Conservation (phyloP, 2,113 vertebrate species). For the Nipponia nippon region DNA sequence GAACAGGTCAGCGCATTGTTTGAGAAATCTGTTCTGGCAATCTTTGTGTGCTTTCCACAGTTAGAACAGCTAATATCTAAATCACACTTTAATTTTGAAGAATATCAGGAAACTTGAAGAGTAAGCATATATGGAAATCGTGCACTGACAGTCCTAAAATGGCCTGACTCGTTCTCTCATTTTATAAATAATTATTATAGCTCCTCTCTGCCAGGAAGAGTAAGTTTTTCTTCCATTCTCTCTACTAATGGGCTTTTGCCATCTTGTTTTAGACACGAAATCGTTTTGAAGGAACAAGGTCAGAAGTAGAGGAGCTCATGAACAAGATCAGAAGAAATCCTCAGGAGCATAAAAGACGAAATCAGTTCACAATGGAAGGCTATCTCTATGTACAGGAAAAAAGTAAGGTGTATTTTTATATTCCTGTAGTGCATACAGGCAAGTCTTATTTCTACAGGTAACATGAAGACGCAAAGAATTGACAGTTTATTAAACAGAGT, state of each 20-base stretch:
- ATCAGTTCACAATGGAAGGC: conserved; percentile 89
- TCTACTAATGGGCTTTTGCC: neutral
- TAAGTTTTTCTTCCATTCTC: neutral
- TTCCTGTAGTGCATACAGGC: neutral
- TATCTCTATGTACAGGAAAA: conserved; percentile 97
- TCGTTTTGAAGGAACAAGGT: conserved; percentile 93
- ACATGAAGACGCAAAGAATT: neutral
- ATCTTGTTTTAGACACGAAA: conserved; percentile 81
- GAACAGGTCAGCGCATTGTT: neutral
- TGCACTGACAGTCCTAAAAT: neutral
- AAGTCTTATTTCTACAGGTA: neutral
- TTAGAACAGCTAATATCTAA: neutral
- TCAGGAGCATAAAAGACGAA: conserved; percentile 90
- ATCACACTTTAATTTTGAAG: neutral
- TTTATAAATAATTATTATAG: neutral
- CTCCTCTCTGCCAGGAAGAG: neutral
- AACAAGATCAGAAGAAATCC: conserved; percentile 89
- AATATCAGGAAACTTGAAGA: neutral
- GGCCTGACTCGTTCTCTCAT: neutral
- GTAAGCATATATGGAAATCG: neutral
- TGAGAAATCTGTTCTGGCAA: neutral
- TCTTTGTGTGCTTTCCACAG: neutral
- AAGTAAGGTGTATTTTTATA: conserved; percentile 74
- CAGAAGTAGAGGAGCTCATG: conserved; percentile 93
- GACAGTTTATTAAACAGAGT: neutral